Conservation (phyloP, 2,797 vertebrate species). For the Pipistrellus nathusii region DNA sequence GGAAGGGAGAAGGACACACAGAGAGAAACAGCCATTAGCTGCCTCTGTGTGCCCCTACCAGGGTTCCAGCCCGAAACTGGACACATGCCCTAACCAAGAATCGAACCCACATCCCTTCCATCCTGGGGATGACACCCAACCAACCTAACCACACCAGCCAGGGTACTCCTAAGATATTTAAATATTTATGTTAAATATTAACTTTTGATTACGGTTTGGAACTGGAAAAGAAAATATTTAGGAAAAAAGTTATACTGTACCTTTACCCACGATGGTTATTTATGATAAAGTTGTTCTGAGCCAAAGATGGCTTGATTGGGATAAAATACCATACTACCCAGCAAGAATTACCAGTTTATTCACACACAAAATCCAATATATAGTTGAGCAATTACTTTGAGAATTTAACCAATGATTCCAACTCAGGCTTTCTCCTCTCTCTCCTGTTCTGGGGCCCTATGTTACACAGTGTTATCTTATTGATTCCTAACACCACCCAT, state of each 20-base stretch:
- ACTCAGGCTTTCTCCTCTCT: neutral
- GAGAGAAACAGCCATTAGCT: neutral
- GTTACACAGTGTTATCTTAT: neutral
- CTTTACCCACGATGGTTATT: neutral
- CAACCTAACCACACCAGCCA: neutral
- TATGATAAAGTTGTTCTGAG: neutral
- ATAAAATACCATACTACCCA: neutral
- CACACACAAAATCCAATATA: neutral
- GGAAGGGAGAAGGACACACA: neutral
- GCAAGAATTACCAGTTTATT: neutral
- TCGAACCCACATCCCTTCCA: no score
- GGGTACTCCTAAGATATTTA: neutral
- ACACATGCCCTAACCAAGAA: neutral
- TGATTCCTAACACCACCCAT: neutral
- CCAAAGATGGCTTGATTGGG: neutral
- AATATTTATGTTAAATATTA: neutral
- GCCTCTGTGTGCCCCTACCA: neutral
- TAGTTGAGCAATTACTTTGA: neutral
- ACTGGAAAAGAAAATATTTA: neutral
- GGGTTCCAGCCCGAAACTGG: neutral
- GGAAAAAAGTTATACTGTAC: conserved; percentile 41
- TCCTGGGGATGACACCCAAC: neutral
- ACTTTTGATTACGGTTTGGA: neutral
- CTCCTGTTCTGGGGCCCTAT: neutral
- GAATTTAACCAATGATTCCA: neutral